phyloP scores from a whole-genome alignment of 2,888 invertebrate genomes.

The Drosophila formosana region DNA sequence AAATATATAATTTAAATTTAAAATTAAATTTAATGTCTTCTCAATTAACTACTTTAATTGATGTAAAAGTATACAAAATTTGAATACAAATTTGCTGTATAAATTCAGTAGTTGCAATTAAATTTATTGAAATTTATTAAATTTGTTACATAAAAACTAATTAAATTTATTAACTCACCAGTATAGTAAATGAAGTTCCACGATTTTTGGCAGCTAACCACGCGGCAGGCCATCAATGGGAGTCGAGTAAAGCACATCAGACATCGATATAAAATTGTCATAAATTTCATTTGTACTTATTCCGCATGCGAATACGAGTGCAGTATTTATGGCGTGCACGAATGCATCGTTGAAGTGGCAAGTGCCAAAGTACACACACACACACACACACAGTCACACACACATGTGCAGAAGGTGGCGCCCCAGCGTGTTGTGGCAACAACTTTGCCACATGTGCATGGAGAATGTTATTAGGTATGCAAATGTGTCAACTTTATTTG shows the following conservation, averaged over 20 bases:
- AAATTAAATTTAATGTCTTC: too few species aligned
- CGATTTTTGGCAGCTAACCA: constrained; percentile 6
- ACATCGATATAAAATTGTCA: constrained; percentile 81
- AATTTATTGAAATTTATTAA: too few species aligned
- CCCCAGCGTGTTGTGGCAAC: constrained; percentile 3
- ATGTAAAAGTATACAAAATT: too few species aligned
- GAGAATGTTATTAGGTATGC: constrained; percentile 83
- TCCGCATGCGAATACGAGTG: constrained; percentile 19
- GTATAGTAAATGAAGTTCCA: background rate
- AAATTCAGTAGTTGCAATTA: too few species aligned
- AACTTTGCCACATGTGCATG: constrained; percentile 64
- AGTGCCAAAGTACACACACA: constrained; percentile 69
- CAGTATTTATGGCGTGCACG: constrained; percentile 66
- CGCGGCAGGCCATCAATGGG: constrained; percentile 41
- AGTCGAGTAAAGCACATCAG: constrained; percentile 43
- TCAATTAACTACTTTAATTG: too few species aligned
- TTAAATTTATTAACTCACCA: background rate
- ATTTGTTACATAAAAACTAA: background rate
- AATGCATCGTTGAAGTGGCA: constrained; percentile 64
- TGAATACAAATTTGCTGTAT: too few species aligned
- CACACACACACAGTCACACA: background rate
- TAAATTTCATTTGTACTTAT: constrained; percentile 72
- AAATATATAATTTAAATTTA: too few species aligned
- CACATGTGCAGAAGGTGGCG: too few species aligned
- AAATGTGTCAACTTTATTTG: constrained; percentile 84